Evolutionary conservation across 2,113 vertebrate species (phyloP), one percentile per base, ranked within the genome.

Genomic region (Mobula birostris): DNA sequence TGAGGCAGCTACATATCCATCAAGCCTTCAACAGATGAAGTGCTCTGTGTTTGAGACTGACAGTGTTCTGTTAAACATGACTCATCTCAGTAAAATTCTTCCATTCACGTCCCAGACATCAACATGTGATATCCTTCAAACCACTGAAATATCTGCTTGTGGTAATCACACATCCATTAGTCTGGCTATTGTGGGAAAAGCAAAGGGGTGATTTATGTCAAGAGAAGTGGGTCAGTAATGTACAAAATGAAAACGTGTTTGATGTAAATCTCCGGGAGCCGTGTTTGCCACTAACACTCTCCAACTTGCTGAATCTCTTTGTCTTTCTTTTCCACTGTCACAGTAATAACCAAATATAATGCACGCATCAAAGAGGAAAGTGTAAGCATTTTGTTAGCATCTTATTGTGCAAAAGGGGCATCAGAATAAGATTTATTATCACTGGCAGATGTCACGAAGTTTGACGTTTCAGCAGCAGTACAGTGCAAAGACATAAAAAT

Each of bases 191-290:
- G 63, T 90, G 85, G 85, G 85, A 90, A 66, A n/a, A 66, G 61
- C 85, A 90, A 48, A 90, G 85, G 15, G 15, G n/a, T 66, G 63
- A 90, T 90, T 90, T 90, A 32, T 90, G 63, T 90, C 85, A 32
- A 66, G 24, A 90, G 12, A 90, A 66, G 61, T 90, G 61, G 85
- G 85, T 90, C 61, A 90, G 85, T 12, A 88, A 88, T 66, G 85
- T 66, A 32, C 63, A 63, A 88, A n/a, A 88, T 66, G 58, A 88
- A 61, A 90, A 90, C 14, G 61, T 68, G 58, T 90, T 66, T 90
- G 61, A 90, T 90, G 61, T 68, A 29, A 17, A 66, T 61, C 85
- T 66, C 85, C 17, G 85, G 85, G 61, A 90, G 61, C 58, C 32
- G 61, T 66, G 61, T 66, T 90, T 66, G 58, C 63, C 66, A 66